These are phyloP conservation scores for Acipenser transmontanus DNA, from an alignment of 2,797 vertebrate species.

Conservation along the genomic window DNA sequence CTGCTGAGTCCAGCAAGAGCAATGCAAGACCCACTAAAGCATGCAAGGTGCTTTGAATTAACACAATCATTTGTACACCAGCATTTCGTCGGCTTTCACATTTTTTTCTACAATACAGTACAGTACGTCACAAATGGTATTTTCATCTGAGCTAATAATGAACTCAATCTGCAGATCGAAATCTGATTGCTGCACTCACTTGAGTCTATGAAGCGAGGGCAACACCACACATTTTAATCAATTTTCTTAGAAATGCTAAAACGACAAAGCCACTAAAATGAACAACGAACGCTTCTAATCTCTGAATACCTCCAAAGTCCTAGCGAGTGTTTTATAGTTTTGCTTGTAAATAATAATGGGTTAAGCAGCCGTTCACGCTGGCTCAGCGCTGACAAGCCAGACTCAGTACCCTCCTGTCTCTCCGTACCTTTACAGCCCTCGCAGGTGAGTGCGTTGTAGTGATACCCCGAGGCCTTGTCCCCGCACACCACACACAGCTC, in stretches of 20 bases:
- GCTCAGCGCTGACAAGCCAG: not conserved
- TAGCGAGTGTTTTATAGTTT: not conserved
- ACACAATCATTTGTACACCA: no score
- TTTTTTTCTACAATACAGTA: no score
- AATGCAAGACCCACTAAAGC: not conserved
- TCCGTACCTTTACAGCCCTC: slow-evolving; percentile 89
- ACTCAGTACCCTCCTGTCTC: not conserved
- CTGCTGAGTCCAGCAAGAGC: not conserved
- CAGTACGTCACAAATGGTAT: no score
- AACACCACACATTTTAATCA: not conserved
- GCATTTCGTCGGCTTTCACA: no score
- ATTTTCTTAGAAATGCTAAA: not conserved
- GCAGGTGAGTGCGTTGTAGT: slow-evolving; percentile 91
- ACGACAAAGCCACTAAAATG: no score
- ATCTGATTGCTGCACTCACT: no score
- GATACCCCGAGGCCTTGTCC: slow-evolving; percentile 89
- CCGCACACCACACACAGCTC: slow-evolving; percentile 91
- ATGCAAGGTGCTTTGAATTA: not conserved
- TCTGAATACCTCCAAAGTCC: no score
- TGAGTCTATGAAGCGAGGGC: not conserved
- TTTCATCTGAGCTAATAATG: no score
- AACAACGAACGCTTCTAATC: not conserved
- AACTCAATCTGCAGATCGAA: no score
- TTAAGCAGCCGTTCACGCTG: not conserved
- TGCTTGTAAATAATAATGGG: not conserved